A percentile compares a stretch with the other conserved stretches of the same genome.
phyloP scores from a whole-genome alignment of 2,888 invertebrate species.

The Eupithecia abbreviata region DNA sequence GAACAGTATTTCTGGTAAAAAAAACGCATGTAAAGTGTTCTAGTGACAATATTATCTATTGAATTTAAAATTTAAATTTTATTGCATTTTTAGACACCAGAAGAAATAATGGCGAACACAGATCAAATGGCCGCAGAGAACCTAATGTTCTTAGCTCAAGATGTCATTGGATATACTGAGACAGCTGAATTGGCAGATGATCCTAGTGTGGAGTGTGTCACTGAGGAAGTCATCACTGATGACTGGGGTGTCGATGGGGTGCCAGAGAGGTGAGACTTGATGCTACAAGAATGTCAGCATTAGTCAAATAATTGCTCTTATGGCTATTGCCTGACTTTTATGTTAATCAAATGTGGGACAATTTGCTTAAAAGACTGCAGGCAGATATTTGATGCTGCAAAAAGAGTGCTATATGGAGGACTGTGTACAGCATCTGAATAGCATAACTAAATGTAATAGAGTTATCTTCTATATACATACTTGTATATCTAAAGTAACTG shows the following conservation, averaged over 20 bases:
- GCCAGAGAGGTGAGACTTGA: constrained; percentile 85
- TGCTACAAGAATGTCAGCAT: background rate
- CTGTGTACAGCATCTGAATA: too few species aligned
- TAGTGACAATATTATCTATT: background rate
- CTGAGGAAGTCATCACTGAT: constrained; percentile 92
- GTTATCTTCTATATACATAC: background rate
- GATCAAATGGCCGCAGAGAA: constrained; percentile 87
- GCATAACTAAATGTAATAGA: background rate
- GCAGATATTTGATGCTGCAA: too few species aligned
- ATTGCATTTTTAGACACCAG: constrained; percentile 53
- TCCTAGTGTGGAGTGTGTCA: constrained; percentile 85
- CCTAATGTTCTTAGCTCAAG: constrained; percentile 85
- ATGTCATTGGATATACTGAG: constrained; percentile 76
- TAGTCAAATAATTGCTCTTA: too few species aligned
- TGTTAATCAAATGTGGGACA: too few species aligned
- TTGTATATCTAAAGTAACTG: background rate
- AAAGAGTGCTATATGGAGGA: too few species aligned
- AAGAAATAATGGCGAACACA: constrained; percentile 73
- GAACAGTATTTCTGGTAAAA: background rate
- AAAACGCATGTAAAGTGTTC: background rate
- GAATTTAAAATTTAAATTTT: background rate
- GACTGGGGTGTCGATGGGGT: constrained; percentile 90
- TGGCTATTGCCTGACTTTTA: too few species aligned
- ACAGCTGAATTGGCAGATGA: constrained; percentile 70
- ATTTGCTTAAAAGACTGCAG: too few species aligned